Percentiles rank a stretch among this genome's conserved stretches.
These are phyloP conservation scores for Caenorhabditis virilis DNA, from an alignment of 2,888 invertebrate species.

Conservation along the genomic window DNA sequence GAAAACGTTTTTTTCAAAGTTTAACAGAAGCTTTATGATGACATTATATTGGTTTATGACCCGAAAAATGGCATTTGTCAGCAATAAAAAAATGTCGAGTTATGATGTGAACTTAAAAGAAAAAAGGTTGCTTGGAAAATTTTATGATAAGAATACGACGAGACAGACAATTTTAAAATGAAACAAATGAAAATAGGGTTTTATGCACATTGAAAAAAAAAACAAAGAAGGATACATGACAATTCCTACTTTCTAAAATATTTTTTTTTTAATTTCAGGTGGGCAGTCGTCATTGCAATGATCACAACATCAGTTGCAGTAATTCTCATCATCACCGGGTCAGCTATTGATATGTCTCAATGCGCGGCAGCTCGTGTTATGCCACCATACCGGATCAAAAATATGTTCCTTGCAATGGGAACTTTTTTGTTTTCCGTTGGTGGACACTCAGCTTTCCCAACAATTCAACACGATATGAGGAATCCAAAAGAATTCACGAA, in stretches of 20 bases:
- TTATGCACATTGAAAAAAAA: background rate
- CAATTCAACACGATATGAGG: conserved; percentile 66
- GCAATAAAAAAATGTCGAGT: background rate
- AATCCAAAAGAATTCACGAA: conserved; percentile 63
- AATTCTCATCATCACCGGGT: conserved; percentile 59
- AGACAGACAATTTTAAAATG: background rate
- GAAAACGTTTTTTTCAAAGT: too few relatives aligned
- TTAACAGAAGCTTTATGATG: too few relatives aligned
- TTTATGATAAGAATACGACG: background rate
- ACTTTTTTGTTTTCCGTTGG: conserved; percentile 66
- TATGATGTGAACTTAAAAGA: too few relatives aligned
- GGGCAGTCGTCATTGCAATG: conserved; percentile 66
- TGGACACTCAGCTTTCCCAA: conserved; percentile 63
- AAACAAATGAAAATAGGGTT: background rate
- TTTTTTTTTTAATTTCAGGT: conserved; percentile 41
- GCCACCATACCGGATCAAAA: conserved; percentile 49
- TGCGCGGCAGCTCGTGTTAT: conserved; percentile 47
- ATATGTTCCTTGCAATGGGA: conserved; percentile 65
- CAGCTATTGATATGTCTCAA: conserved; percentile 50
- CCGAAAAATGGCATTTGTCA: background rate
- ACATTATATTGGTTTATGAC: too few relatives aligned
- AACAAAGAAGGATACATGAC: too few relatives aligned
- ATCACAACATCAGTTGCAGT: conserved; percentile 65
- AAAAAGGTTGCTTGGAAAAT: too few relatives aligned
- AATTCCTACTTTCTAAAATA: too few relatives aligned